These are phyloP conservation scores for Palythoa heliodiscus DNA, from an alignment of 92 coral and sea anemone species.

Conservation along the genomic window DNA sequence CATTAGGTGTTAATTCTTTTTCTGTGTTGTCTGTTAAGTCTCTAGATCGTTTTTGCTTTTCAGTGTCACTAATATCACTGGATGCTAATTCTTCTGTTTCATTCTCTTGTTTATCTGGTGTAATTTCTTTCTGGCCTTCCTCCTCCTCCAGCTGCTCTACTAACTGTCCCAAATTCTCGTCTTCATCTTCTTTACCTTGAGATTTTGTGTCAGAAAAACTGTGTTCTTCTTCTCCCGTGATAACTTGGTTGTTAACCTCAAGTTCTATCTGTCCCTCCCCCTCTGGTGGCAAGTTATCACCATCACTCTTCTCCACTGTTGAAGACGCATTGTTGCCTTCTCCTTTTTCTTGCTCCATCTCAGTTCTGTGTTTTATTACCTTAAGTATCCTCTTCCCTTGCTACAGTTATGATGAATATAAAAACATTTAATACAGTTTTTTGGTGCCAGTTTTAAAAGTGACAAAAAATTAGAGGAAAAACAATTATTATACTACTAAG, in stretches of 20 bases:
- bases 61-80: neutral
- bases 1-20: neutral
- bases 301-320: neutral
- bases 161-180: conserved; percentile 3
- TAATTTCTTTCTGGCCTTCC: neutral
- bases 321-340: neutral
- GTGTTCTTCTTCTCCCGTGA: neutral
- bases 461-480: no score
- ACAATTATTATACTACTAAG: no score
- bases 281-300: neutral
- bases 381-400: conserved; percentile 13
- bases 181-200: conserved; percentile 8
- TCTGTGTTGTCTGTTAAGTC: neutral
- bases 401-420: neutral
- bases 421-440: neutral
- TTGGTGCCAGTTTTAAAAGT: no score
- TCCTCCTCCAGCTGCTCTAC: conserved; percentile 10
- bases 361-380: conserved; percentile 21
- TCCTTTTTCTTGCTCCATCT: neutral
- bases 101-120: conserved; percentile 25
- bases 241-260: neutral
- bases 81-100: neutral
- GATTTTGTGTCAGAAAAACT: conserved; percentile 18
- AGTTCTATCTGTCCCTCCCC: neutral
- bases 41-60: neutral